These are phyloP conservation scores for Halcyon leucocephala DNA, from an alignment of 2,797 vertebrate genomes.

Conservation along the genomic window DNA sequence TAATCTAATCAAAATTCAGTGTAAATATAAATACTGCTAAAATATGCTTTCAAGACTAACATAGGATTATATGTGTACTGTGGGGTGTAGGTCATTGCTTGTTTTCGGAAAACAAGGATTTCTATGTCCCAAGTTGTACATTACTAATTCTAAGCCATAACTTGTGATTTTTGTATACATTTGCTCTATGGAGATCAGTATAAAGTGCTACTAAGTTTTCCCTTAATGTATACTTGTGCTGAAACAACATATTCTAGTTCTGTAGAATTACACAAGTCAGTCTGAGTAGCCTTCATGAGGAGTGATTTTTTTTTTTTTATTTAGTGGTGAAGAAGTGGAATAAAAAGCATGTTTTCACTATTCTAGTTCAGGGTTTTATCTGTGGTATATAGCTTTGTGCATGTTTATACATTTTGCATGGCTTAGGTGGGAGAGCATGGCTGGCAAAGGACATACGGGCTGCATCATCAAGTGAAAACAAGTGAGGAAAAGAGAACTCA, in stretches of 20 bases:
- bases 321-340: not conserved
- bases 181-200: constrained; percentile 1
- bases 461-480: not conserved
- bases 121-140: constrained; percentile 29
- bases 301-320: not conserved
- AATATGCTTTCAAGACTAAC: constrained; percentile 30
- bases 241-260: not conserved
- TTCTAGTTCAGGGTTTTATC: not conserved
- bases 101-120: constrained; percentile 60
- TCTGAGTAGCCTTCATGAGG: not conserved
- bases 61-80: not conserved
- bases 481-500: not conserved
- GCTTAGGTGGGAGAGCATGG: not conserved
- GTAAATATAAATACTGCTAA: constrained; percentile 51
- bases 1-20: constrained; percentile 53
- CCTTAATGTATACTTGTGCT: not conserved
- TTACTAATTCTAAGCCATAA: constrained; percentile 23
- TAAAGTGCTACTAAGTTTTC: not conserved
- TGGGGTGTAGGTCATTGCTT: constrained; percentile 12
- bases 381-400: not conserved
- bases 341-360: not conserved
- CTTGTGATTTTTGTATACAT: constrained; percentile 23
- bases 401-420: accelerated
- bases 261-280: not conserved
- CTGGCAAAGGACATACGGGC: not conserved